phyloP scores from a whole-genome alignment of 2,888 invertebrate species.

The Schrankia costaestrigalis region DNA sequence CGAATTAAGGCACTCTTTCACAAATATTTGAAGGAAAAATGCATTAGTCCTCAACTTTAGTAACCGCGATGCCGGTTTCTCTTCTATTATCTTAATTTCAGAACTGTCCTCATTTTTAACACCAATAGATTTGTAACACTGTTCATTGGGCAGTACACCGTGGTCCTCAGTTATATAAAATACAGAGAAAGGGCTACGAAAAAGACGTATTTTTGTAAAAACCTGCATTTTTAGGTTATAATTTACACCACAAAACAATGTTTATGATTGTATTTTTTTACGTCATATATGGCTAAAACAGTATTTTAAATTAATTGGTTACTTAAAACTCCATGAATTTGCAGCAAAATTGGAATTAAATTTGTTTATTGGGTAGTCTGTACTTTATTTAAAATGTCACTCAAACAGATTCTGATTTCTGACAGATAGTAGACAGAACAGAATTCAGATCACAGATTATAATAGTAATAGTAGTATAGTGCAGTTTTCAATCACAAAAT shows the following conservation, averaged over 20 bases:
- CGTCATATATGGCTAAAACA: not conserved
- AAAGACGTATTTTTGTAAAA: slow-evolving; percentile 53
- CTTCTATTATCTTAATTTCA: slow-evolving; percentile 33
- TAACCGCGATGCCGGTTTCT: slow-evolving; percentile 8
- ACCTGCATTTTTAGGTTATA: slow-evolving; percentile 54
- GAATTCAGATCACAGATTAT: not conserved
- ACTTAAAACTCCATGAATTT: too few relatives aligned
- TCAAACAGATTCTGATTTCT: too few relatives aligned
- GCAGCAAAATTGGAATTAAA: too few relatives aligned
- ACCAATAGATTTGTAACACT: slow-evolving; percentile 49
- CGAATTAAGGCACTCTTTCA: slow-evolving; percentile 57
- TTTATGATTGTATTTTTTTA: not conserved
- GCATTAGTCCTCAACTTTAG: slow-evolving; percentile 47
- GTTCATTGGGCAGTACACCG: slow-evolving; percentile 45
- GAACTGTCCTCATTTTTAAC: slow-evolving; percentile 42
- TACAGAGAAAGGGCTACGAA: slow-evolving; percentile 50
- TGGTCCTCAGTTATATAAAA: slow-evolving; percentile 53
- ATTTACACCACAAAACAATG: slow-evolving; percentile 1
- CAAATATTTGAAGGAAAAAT: slow-evolving; percentile 59
- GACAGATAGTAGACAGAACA: not conserved
- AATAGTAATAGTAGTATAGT: not conserved
- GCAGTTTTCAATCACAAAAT: too few relatives aligned
- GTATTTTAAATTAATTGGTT: too few relatives aligned
- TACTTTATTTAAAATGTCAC: too few relatives aligned
- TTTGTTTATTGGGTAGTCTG: too few relatives aligned